Evolutionary conservation across 2,797 vertebrate genomes (phyloP).

Genomic region (Remorina albescens): DNA sequence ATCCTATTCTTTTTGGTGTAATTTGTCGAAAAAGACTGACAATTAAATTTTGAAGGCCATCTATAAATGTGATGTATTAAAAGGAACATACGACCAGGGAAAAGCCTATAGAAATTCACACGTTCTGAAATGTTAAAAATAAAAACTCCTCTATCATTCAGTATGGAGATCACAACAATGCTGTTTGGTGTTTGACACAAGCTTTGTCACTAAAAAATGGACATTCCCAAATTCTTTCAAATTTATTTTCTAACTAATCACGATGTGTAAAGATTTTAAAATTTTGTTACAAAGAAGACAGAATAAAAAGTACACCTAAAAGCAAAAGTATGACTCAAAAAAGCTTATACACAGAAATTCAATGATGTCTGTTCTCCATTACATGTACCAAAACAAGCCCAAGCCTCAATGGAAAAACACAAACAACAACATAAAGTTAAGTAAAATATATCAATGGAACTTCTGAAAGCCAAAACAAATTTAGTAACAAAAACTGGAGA

Average conservation of each 20-base stretch:
- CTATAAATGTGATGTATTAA: background rate
- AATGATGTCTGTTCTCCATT: constrained; percentile 98
- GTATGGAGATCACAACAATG: background rate
- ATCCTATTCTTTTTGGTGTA: background rate
- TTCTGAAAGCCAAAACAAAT: constrained; percentile 54
- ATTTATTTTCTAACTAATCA: constrained; percentile 43
- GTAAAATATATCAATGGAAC: constrained; percentile 65
- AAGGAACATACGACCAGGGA: background rate
- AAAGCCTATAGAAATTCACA: background rate
- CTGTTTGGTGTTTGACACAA: constrained; percentile 18
- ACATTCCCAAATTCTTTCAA: constrained; percentile 84
- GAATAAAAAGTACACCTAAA: constrained; percentile 82
- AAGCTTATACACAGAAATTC: constrained; percentile 96
- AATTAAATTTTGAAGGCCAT: background rate
- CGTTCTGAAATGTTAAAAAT: constrained; percentile 2
- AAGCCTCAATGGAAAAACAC: constrained; percentile 82
- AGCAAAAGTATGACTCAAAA: constrained; percentile 74
- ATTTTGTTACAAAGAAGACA: constrained; percentile 74
- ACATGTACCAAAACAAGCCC: constrained; percentile 89
- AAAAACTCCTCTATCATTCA: background rate
- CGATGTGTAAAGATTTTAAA: constrained; percentile 59
- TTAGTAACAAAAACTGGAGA: constrained; percentile 84
- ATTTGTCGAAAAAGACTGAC: background rate
- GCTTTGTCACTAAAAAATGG: constrained; percentile 26
- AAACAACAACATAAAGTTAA: constrained; percentile 76